Evolutionary conservation across 2,797 vertebrate genomes (phyloP).

Genomic region (Anomalospiza imberbis): DNA sequence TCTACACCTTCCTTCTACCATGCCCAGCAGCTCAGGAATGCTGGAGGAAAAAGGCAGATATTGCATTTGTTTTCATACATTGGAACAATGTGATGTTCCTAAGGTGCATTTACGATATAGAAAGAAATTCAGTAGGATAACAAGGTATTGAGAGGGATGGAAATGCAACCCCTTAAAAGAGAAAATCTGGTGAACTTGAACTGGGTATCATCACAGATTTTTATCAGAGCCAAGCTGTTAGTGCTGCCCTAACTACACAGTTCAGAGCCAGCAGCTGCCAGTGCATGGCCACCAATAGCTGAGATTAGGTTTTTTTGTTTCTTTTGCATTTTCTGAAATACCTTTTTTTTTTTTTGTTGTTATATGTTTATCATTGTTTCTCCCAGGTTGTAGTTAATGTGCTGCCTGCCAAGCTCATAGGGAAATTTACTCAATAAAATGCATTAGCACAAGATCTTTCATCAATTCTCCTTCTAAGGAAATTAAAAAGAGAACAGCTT

Average conservation of each 20-base stretch:
- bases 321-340: neutral
- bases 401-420: neutral
- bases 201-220: neutral
- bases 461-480: neutral
- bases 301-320: neutral
- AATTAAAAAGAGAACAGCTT: neutral
- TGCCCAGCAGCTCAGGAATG: neutral
- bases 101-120: neutral
- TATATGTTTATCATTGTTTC: neutral
- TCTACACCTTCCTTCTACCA: neutral
- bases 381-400: neutral
- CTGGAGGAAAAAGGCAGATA: neutral
- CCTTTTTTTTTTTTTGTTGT: neutral
- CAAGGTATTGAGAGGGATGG: fast-evolving
- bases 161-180: neutral
- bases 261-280: neutral
- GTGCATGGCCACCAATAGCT: neutral
- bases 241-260: neutral
- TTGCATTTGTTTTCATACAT: neutral
- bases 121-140: neutral
- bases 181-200: neutral
- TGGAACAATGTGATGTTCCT: neutral
- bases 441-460: neutral
- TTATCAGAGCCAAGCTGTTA: neutral
- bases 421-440: neutral